phyloP scores from a whole-genome alignment of 2,888 invertebrate species.

The Plusia festucae region DNA sequence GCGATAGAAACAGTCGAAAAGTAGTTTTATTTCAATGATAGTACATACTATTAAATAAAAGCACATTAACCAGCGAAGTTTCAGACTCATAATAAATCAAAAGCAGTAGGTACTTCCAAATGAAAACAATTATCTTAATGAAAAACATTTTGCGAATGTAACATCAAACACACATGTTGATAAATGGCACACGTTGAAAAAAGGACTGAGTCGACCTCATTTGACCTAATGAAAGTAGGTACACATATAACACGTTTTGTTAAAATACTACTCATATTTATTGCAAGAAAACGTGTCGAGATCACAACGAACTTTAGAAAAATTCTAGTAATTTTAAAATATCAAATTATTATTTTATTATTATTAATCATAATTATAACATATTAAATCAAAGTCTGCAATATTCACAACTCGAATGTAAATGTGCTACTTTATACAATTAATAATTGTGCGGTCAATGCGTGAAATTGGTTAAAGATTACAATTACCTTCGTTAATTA shows the following conservation, averaged over 20 bases:
- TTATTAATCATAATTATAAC: no score
- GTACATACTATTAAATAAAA: no score
- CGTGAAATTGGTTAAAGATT: no score
- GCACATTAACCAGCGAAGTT: background rate
- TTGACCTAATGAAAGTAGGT: constrained; percentile 40
- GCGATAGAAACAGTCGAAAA: no score
- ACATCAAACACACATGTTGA: constrained; percentile 38
- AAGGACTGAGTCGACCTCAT: constrained; percentile 21
- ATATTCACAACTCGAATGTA: no score
- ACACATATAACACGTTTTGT: constrained; percentile 38
- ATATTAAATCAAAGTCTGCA: no score
- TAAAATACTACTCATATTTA: constrained; percentile 23
- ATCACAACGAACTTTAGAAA: background rate
- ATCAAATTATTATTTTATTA: no score
- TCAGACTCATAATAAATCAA: constrained; percentile 30
- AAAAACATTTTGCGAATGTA: constrained; percentile 30
- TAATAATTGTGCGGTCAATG: no score
- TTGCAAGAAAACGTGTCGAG: constrained; percentile 9
- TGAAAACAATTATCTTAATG: constrained; percentile 32
- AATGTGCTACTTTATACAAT: no score
- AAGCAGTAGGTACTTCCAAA: constrained; percentile 27
- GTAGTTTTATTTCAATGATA: no score
- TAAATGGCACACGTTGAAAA: constrained; percentile 18
- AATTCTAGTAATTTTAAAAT: no score
- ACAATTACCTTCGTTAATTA: no score